phyloP scores from a whole-genome alignment of 2,113 vertebrate species.

The Scalopus aquaticus region DNA sequence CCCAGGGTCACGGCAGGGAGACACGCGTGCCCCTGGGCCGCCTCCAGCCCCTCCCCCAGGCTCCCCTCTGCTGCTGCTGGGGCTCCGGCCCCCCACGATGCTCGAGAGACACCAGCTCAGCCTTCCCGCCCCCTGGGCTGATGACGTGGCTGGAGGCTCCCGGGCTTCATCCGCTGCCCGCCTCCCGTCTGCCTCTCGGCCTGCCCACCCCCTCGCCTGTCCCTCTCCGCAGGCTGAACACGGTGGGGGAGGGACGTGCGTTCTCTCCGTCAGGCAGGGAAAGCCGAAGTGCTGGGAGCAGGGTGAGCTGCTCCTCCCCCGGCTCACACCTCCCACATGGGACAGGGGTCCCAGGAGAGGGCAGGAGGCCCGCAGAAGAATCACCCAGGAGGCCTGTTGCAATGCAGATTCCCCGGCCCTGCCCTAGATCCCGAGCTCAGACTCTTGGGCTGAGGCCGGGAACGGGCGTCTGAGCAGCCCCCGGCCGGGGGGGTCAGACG shows the following conservation, averaged over 20 bases:
- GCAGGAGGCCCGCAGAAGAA: too few species aligned
- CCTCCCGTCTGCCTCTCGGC: too few species aligned
- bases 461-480: not conserved
- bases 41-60: not conserved
- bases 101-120: not conserved
- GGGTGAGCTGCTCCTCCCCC: too few species aligned
- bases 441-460: too few species aligned
- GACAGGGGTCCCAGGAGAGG: too few species aligned
- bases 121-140: not conserved
- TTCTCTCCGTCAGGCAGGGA: not conserved
- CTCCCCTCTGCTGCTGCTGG: not conserved
- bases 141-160: accelerated
- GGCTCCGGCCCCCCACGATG: not conserved
- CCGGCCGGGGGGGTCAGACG: not conserved
- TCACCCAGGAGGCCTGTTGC: not conserved
- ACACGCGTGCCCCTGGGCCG: accelerated
- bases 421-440: not conserved
- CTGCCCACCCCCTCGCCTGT: too few species aligned
- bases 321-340: too few species aligned
- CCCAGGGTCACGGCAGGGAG: not conserved
- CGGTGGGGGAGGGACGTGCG: accelerated
- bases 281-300: not conserved
- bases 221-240: not conserved
- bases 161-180: too few species aligned
- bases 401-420: not conserved